These are phyloP conservation scores for Otolemur crassicaudatus DNA, from an alignment of 2,797 vertebrate genomes.

Conservation along the genomic window DNA sequence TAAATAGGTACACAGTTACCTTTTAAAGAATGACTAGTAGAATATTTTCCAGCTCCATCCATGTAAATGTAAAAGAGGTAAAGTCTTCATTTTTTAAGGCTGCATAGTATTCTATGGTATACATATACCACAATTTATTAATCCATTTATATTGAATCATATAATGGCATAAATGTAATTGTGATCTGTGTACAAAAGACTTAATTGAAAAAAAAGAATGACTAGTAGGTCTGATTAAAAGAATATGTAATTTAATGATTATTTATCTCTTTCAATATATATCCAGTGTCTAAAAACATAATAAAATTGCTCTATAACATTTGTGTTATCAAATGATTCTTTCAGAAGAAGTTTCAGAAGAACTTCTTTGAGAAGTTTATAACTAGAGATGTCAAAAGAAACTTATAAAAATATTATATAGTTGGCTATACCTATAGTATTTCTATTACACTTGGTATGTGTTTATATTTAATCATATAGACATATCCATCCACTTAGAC, in stretches of 20 bases:
- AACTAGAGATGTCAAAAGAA: neutral
- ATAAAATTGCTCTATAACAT: neutral
- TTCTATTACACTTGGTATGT: neutral
- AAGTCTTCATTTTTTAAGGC: no score
- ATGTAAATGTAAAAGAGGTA: no score
- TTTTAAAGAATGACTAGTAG: neutral
- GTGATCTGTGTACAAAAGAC: no score
- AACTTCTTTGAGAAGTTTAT: neutral
- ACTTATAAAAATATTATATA: neutral
- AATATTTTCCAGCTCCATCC: no score
- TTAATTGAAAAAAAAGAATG: neutral
- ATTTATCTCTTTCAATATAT: neutral
- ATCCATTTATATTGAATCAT: no score
- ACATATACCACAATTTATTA: no score
- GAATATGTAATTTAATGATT: neutral
- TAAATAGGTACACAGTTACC: neutral
- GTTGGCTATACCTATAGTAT: neutral
- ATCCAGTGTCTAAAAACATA: neutral
- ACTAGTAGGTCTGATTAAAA: neutral
- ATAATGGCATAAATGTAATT: no score
- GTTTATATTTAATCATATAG: neutral
- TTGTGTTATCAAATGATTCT: neutral
- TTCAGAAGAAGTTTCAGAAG: no score
- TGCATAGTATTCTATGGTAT: no score
- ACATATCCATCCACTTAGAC: neutral